Percentiles rank a stretch among this genome's conserved stretches.
These are phyloP conservation scores for Bombus terrestris DNA, from an alignment of 1,140 invertebrate species.

Conservation along the genomic window DNA sequence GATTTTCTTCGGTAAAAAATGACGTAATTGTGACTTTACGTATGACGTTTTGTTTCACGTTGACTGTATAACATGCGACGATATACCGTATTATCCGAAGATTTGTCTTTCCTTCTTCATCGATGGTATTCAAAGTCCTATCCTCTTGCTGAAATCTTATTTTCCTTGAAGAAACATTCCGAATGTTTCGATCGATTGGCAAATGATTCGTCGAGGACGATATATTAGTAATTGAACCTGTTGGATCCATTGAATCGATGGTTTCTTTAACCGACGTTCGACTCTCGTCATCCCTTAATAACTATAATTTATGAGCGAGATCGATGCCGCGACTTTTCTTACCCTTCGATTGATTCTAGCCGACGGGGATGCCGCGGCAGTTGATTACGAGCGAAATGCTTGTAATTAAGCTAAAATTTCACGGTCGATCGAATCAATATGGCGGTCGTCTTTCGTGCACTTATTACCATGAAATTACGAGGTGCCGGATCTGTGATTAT, in stretches of 20 bases:
- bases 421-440: conserved; percentile 28
- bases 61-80: rapidly evolving
- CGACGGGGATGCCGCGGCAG: background rate
- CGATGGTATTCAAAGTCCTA: no score
- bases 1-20: no score
- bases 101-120: no score
- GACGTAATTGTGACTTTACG: no score
- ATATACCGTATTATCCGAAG: no score
- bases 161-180: no score
- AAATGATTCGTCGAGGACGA: background rate
- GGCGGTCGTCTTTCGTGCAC: no score
- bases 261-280: conserved; percentile 21
- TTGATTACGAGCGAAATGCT: conserved; percentile 5
- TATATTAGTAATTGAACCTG: conserved; percentile 13
- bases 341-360: background rate
- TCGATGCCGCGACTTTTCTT: conserved; percentile 12
- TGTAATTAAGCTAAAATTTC: conserved; percentile 52
- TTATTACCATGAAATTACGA: no score
- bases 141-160: no score
- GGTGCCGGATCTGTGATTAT: no score
- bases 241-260: background rate
- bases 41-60: no score
- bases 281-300: conserved; percentile 25
- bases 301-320: conserved; percentile 25
- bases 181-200: no score